phyloP scores from a whole-genome alignment of 2,888 invertebrate species.

The Chaitophorus viminalis region DNA sequence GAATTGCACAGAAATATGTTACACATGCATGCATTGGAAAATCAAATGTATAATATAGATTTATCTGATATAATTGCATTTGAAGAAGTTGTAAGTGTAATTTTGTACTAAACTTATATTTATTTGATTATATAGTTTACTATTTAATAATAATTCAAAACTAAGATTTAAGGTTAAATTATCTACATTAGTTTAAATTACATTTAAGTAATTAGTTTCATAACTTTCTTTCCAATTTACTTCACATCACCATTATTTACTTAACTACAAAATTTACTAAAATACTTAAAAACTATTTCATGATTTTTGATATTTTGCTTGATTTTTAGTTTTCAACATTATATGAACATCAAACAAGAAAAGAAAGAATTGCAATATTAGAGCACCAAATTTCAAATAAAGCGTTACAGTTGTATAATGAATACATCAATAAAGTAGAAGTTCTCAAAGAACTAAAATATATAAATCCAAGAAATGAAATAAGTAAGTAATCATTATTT shows the following conservation, averaged over 20 bases:
- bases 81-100: conserved; percentile 51
- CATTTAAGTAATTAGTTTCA: neutral
- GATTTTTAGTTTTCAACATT: conserved; percentile 60
- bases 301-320: neutral
- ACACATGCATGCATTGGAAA: conserved; percentile 52
- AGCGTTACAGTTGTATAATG: conserved; percentile 77
- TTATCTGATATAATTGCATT: conserved; percentile 51
- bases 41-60: conserved; percentile 44
- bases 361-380: conserved; percentile 56
- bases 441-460: conserved; percentile 82
- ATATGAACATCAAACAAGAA: conserved; percentile 55
- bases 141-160: neutral
- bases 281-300: neutral
- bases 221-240: neutral
- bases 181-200: neutral
- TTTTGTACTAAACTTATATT: neutral
- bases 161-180: neutral
- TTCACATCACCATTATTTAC: neutral
- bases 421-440: conserved; percentile 84
- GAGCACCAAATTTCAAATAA: conserved; percentile 83
- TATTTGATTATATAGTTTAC: neutral
- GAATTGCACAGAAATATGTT: conserved; percentile 52
- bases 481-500: conserved; percentile 40
- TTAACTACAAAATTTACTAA: neutral
- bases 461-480: conserved; percentile 71